Evolutionary conservation across 1,140 invertebrate species (phyloP).

Genomic region (Caenorhabditis remanei): DNA sequence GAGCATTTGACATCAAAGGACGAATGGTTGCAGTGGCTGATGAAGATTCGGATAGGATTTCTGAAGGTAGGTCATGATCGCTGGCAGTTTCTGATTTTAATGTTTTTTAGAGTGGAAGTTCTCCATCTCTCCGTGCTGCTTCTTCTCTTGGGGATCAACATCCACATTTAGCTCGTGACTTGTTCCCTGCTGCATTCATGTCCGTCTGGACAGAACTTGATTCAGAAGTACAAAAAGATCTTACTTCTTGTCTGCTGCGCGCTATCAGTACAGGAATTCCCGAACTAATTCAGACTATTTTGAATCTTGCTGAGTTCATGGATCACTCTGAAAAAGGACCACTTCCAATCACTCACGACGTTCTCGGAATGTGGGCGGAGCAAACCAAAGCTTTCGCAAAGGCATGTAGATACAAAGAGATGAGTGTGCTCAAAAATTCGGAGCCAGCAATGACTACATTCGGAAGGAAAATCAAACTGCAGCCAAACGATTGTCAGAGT

Average conservation of each 20-base stretch:
- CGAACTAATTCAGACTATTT: conserved; percentile 95
- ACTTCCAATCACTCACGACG: conserved; percentile 87
- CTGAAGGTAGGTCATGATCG: conserved; percentile 84
- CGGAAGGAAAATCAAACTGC: conserved; percentile 12
- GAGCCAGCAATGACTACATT: background rate
- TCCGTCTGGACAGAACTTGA: conserved; percentile 97
- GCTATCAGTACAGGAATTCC: conserved; percentile 86
- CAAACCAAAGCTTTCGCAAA: conserved; percentile 88
- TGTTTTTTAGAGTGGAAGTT: conserved; percentile 76
- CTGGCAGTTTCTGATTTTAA: background rate
- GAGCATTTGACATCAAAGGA: conserved; percentile 81
- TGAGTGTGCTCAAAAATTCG: conserved; percentile 86
- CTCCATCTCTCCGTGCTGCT: conserved; percentile 90
- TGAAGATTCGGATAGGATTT: conserved; percentile 88
- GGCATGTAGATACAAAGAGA: conserved; percentile 97
- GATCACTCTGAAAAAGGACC: conserved; percentile 97
- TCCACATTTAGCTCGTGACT: conserved; percentile 90
- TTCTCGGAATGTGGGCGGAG: conserved; percentile 82
- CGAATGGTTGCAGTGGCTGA: conserved; percentile 97
- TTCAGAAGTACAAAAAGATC: conserved; percentile 86
- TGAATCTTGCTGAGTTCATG: conserved; percentile 99
- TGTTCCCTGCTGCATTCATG: conserved; percentile 98
- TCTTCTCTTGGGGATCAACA: conserved; percentile 92
- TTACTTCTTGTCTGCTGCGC: conserved; percentile 79
- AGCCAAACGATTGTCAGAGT: conserved; percentile 69